Evolutionary conservation across 2,797 vertebrate species (phyloP).

Genomic region (Platalea minor): DNA sequence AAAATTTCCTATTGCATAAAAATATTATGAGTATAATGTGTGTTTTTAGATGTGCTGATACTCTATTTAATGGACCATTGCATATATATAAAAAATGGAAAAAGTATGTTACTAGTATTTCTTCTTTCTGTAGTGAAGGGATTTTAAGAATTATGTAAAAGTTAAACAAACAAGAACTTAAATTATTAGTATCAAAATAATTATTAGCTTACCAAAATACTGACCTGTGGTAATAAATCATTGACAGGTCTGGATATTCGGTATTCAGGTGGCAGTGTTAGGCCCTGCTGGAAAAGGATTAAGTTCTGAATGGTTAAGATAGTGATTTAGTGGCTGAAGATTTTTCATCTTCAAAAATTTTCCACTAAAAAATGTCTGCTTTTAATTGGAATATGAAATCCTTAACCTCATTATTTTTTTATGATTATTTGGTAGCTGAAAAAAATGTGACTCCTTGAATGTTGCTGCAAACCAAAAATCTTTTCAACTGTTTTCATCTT

Average conservation of each 20-base stretch:
- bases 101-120: background rate
- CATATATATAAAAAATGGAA: background rate
- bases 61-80: background rate
- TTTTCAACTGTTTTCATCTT: background rate
- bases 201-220: background rate
- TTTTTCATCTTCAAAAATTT: background rate
- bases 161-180: background rate
- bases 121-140: background rate
- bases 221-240: background rate
- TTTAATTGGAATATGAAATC: background rate
- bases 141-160: background rate
- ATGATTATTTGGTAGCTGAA: background rate
- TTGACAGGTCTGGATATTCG: background rate
- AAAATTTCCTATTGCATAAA: background rate
- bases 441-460: background rate
- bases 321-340: background rate
- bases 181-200: background rate
- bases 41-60: background rate
- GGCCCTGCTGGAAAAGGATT: background rate
- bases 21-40: background rate
- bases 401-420: background rate
- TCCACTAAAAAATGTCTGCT: background rate
- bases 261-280: background rate
- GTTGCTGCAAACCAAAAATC: background rate
- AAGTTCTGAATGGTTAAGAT: background rate